Conservation (phyloP, 2,797 vertebrate genomes). For the Eulemur albifrons region DNA sequence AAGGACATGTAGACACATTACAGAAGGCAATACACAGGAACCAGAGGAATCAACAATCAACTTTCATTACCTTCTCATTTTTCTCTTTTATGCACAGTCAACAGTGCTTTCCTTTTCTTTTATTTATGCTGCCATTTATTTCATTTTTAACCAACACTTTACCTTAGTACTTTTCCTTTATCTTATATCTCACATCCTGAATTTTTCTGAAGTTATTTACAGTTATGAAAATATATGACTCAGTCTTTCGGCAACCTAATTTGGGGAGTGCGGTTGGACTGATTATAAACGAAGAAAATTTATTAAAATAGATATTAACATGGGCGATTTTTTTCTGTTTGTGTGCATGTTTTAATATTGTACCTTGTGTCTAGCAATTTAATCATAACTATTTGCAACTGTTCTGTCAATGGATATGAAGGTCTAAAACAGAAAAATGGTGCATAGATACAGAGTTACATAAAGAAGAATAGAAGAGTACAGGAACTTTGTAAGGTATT, state of each 20-base stretch:
- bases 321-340: too few species aligned
- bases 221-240: neutral
- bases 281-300: neutral
- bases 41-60: conserved; percentile 51
- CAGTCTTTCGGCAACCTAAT: neutral
- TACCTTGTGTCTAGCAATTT: neutral
- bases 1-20: conserved; percentile 56
- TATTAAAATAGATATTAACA: neutral
- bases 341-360: neutral
- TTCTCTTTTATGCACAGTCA: conserved; percentile 72
- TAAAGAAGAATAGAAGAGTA: neutral
- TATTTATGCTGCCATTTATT: conserved; percentile 70
- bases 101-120: conserved; percentile 35
- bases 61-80: conserved; percentile 70
- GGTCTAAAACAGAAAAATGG: neutral
- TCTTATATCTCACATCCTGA: conserved; percentile 15
- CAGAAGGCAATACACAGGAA: conserved; percentile 33
- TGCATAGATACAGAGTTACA: neutral
- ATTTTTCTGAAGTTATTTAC: conserved; percentile 34
- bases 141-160: conserved; percentile 59
- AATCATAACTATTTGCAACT: neutral
- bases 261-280: neutral
- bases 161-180: conserved; percentile 19
- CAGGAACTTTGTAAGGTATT: neutral
- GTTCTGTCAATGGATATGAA: neutral